Conservation (phyloP, 2,797 vertebrate genomes). For the Anguilla anguilla region DNA sequence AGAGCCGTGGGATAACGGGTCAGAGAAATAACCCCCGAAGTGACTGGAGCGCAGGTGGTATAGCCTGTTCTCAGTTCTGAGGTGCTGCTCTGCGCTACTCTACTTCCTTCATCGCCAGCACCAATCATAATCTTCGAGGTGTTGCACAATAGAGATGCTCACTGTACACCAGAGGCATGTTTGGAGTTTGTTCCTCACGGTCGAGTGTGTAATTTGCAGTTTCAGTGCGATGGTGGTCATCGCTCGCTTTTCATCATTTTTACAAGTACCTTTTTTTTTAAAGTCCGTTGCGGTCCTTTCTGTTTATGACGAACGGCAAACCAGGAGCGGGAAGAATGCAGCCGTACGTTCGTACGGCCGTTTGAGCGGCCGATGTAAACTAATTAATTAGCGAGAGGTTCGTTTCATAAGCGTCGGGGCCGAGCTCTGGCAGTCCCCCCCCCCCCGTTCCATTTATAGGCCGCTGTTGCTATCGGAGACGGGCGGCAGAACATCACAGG, state of each 20-base stretch:
- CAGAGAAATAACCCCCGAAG: not conserved
- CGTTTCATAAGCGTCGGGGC: not conserved
- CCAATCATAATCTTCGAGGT: not conserved
- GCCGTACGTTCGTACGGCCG: not conserved
- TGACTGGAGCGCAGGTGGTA: not conserved
- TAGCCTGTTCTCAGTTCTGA: not conserved
- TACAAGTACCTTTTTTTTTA: not conserved
- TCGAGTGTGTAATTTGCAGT: too few species aligned
- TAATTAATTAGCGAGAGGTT: conserved; percentile 30
- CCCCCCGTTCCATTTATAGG: conserved; percentile 43
- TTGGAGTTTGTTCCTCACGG: not conserved
- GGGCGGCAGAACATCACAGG: conserved; percentile 34
- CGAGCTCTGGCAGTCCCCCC: conserved; percentile 6
- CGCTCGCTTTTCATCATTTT: not conserved
- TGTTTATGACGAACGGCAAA: not conserved
- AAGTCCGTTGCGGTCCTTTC: not conserved
- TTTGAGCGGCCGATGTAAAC: conserved; percentile 4
- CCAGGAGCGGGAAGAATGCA: not conserved
- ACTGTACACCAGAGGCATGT: not conserved
- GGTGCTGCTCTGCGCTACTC: conserved; percentile 1
- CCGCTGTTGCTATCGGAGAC: conserved; percentile 39
- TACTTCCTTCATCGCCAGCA: not conserved
- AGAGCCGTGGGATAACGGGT: not conserved
- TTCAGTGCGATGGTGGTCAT: too few species aligned
- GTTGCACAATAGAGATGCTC: not conserved